Conservation (phyloP, 2,888 invertebrate species). For the Hyposoter didymator region DNA sequence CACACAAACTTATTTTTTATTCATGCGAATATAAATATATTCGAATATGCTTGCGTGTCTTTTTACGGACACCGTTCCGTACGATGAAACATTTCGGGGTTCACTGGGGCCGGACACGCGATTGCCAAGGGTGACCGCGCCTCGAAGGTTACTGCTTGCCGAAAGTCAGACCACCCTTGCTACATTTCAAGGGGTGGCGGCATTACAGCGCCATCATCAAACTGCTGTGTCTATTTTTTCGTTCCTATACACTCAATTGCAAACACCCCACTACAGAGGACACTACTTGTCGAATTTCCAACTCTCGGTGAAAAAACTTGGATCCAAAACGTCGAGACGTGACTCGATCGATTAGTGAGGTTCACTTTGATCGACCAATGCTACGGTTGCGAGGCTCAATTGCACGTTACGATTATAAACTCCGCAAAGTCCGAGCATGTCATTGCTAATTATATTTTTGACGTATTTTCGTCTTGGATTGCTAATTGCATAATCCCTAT, state of each 20-base stretch:
- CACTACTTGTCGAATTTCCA: slow-evolving; percentile 27
- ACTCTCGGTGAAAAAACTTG: neutral
- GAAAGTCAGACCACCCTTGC: slow-evolving; percentile 34
- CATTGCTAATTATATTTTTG: neutral
- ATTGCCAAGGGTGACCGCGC: slow-evolving; percentile 66
- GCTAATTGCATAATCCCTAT: neutral
- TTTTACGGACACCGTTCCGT: slow-evolving; percentile 34
- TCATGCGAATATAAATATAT: neutral
- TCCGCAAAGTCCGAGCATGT: too few relatives aligned
- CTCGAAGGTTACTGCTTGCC: slow-evolving; percentile 65
- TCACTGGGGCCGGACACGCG: slow-evolving; percentile 11
- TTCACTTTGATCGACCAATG: neutral
- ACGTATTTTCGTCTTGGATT: neutral
- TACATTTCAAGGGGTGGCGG: slow-evolving; percentile 43
- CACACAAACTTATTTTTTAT: neutral
- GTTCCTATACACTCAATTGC: neutral
- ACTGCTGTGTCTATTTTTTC: slow-evolving; percentile 14
- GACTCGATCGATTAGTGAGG: neutral
- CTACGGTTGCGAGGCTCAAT: too few relatives aligned
- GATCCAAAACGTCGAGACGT: slow-evolving; percentile 10
- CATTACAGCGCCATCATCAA: slow-evolving; percentile 46
- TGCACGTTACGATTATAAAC: too few relatives aligned
- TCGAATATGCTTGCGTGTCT: neutral
- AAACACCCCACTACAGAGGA: slow-evolving; percentile 45
- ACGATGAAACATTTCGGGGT: slow-evolving; percentile 41